A percentile compares a stretch with the other conserved stretches of the same genome.
phyloP scores from a whole-genome alignment of 2,113 vertebrate species.

The Loxodonta africana region DNA sequence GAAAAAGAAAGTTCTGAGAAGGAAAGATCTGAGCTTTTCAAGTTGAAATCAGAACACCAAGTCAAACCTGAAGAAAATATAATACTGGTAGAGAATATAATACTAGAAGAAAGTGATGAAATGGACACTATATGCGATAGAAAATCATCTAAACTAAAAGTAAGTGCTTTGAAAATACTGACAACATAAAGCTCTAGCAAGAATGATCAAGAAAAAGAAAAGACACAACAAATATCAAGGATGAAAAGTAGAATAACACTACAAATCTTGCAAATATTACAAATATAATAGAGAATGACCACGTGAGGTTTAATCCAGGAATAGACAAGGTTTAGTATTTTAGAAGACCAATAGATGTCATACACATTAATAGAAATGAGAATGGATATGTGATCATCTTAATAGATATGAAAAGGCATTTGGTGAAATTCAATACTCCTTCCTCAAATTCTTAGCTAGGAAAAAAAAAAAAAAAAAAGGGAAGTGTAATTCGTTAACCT shows the following conservation, averaged over 20 bases:
- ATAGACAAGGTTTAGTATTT: neutral
- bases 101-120: neutral
- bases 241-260: neutral
- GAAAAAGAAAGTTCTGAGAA: neutral
- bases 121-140: neutral
- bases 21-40: neutral
- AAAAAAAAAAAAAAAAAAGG: no score
- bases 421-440: neutral
- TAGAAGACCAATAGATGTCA: neutral
- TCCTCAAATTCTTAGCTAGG: neutral
- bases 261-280: neutral
- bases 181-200: neutral
- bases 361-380: no score
- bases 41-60: neutral
- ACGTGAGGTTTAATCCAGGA: neutral
- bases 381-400: neutral
- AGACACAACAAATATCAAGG: neutral
- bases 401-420: neutral
- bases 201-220: neutral
- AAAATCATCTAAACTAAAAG: neutral
- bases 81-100: neutral
- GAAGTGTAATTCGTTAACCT: neutral
- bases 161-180: neutral
- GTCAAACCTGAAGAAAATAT: constrained; percentile 4
- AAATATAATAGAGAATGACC: neutral